These are phyloP conservation scores for Hirtodrosophila trivittata DNA, from an alignment of 2,888 invertebrate genomes.

Conservation along the genomic window DNA sequence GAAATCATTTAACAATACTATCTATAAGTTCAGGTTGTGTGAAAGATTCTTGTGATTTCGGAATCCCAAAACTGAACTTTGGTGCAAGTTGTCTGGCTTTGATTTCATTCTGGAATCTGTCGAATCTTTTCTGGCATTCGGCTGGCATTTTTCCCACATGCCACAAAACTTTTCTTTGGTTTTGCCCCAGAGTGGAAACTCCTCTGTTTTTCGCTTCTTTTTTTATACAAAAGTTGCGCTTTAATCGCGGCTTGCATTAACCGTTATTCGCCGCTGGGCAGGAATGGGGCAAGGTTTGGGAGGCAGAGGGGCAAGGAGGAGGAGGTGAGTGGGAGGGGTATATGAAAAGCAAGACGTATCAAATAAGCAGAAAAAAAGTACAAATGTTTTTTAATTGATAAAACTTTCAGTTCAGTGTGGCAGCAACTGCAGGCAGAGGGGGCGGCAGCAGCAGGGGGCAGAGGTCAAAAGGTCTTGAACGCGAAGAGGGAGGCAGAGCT, in stretches of 20 bases:
- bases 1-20: no score
- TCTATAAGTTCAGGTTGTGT: no score
- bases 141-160: conserved; percentile 1
- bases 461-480: conserved; percentile 15
- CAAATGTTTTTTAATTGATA: conserved; percentile 66
- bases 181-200: not conserved
- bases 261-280: conserved; percentile 45
- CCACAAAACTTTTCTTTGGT: conserved; percentile 33
- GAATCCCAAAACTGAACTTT: no score
- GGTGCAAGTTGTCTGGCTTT: no score
- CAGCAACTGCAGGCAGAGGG: not conserved
- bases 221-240: conserved; percentile 40
- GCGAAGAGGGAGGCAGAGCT: no score
- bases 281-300: not conserved
- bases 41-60: no score
- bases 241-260: conserved; percentile 30
- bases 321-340: no score
- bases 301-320: not conserved
- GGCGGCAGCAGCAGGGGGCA: not conserved
- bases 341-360: conserved; percentile 30
- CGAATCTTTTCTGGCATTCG: no score
- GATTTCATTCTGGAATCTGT: no score
- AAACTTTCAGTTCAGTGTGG: conserved; percentile 41
- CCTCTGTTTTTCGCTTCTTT: not conserved
- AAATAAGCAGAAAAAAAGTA: conserved; percentile 24